Evolutionary conservation across 2,113 vertebrate genomes (phyloP), one percentile per base, ranked within the genome.

Genomic region (Sinosuthora webbiana): DNA sequence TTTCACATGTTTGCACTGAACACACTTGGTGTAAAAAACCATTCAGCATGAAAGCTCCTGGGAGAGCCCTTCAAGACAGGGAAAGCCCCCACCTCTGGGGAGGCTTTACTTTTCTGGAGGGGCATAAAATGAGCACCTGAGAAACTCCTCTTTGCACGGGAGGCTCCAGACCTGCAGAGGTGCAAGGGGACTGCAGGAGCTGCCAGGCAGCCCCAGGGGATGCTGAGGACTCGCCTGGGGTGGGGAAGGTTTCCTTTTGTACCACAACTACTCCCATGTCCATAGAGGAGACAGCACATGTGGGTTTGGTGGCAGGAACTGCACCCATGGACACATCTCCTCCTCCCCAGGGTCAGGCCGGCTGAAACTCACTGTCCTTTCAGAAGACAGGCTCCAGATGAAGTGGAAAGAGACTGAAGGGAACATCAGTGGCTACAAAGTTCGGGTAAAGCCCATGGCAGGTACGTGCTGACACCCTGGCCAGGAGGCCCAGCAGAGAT

Each of bases 351-450:
- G 68, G 52, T 95, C 97, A 76, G 97, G 98, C 62, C 98, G 97
- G 60, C 98, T 99, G 60, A 98, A 99, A 73, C 98, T 99, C 87
- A 98, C 98, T 0, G 99, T 99, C 31, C 98, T 99, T 30, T 98
- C 99, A 0, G 99, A 99, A 96, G 99, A 99, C 96, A 97, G 98
- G 63, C 98, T 99, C 33, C 99, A 99, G 94, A 99, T 99, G 98
- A 99, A 99, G 90, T 99, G 99, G 99, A 99, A 98, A 87, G 99
- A 98, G 87, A 96, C 98, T 0, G 99, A 99, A n/a, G 98, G 98
- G 20, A 98, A 93, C 7, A 93, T 98, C 89, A 98, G 97, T 16
- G 99, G 99, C 63, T 99, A 99, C 97, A 99, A 99, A 95, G 98
- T 99, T 69, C 97, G 98, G 88, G 98, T 99, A 47, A 99, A 97